Percentiles rank a stretch among this genome's conserved stretches.
phyloP scores from a whole-genome alignment of 2,113 vertebrate species.

The Puffinus mauretanicus region DNA sequence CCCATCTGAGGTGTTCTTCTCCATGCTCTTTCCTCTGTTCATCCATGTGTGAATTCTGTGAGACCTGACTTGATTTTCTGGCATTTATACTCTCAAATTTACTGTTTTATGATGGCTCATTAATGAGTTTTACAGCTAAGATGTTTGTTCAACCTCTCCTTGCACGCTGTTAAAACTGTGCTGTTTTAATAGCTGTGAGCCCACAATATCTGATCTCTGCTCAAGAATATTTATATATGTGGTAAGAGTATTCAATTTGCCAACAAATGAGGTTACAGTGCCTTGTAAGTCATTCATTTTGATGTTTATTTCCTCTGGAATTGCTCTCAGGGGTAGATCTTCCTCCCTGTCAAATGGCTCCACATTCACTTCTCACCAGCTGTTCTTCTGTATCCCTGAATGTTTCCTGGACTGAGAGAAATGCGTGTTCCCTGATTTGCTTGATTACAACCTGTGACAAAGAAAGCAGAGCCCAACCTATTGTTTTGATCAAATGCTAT shows the following conservation, averaged over 20 bases:
- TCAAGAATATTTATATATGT: constrained; percentile 55
- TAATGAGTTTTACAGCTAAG: constrained; percentile 21
- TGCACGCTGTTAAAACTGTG: constrained; percentile 24
- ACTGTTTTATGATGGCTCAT: constrained; percentile 42
- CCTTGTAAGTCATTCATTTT: constrained; percentile 62
- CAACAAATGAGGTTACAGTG: constrained; percentile 53
- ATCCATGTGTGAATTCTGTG: background rate
- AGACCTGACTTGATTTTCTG: constrained; percentile 14
- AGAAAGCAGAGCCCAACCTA: background rate
- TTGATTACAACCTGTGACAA: background rate
- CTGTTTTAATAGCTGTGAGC: constrained; percentile 46
- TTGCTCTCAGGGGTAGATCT: constrained; percentile 38
- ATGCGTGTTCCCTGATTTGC: background rate
- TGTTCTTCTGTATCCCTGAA: constrained; percentile 2
- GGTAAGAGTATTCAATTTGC: constrained; percentile 55
- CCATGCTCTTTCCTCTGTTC: background rate
- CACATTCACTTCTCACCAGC: constrained; percentile 34
- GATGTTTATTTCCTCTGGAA: constrained; percentile 61
- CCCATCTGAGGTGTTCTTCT: background rate
- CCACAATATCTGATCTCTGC: constrained; percentile 12
- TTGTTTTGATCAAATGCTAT: background rate
- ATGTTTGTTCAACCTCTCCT: constrained; percentile 49
- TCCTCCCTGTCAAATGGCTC: constrained; percentile 30
- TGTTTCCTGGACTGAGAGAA: background rate
- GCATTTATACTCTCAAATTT: constrained; percentile 20